Base-by-base conservation (phyloP, 2,797 vertebrate species). In the Tapirus indicus region DNA sequence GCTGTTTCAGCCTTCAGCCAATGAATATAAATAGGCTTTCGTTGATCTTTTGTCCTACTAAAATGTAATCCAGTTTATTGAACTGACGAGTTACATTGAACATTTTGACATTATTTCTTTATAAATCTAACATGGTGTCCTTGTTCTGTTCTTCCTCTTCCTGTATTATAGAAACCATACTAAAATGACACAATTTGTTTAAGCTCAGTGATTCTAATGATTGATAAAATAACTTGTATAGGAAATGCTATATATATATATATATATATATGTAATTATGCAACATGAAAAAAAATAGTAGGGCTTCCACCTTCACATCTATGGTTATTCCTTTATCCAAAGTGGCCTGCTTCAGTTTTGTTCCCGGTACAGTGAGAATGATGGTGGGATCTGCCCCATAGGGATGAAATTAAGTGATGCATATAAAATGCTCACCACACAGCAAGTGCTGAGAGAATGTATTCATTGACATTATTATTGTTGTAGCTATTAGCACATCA, bases 41-140 rank as follows among this genome's bases (percentile, higher is more conserved):
- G 62, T 92, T 98, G 98, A 98, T 98, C 98, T 99, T 99, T 99
- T 98, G 98, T 98, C 98, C 98, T 98, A 98, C 98, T 98, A 97
- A 98, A 98, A 98, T 97, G 91, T 98, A 98, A 98, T 98, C 96
- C 97, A 98, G 98, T 98, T 98, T 98, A 98, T 95, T 98, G 98
- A 98, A 98, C 98, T 98, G 98, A 98, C 98, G 98, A 99, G 98
- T 97, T 98, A 87, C 98, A 98, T 98, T 98, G 98, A 98, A 97
- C 95, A 98, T 98, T 98, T 98, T 98, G 98, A 98, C 98, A 98
- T 98, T 98, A 97, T 98, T 98, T 98, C 98, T 97, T 98, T 98
- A 98, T 98, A 98, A 98, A 98, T 98, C 96, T 98, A 98, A 98
- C 92, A 94, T 87, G 60, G 90, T 98, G 98, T 96, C 98, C 98